Percentiles rank a stretch among this genome's conserved stretches.
phyloP scores from a whole-genome alignment of 2,888 invertebrate genomes.

The Sabellastarte sp. region DNA sequence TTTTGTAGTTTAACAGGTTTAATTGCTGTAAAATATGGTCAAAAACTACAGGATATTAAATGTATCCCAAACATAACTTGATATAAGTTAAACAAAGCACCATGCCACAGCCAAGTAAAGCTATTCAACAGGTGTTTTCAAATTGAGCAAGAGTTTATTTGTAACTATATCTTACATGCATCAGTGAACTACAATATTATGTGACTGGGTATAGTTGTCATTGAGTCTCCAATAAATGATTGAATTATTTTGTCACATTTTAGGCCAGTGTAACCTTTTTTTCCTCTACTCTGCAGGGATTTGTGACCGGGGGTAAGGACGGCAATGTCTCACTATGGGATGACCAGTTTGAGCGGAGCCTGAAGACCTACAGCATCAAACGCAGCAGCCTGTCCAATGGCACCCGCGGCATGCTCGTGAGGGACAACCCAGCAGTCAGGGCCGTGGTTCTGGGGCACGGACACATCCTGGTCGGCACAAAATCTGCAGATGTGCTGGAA shows the following conservation, averaged over 20 bases:
- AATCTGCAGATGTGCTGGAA: constrained; percentile 59
- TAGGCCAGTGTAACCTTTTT: neutral
- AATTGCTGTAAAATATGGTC: too few species aligned
- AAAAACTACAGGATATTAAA: too few species aligned
- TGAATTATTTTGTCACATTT: neutral
- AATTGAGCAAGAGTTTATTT: too few species aligned
- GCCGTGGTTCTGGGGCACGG: constrained; percentile 57
- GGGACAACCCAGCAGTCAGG: constrained; percentile 51
- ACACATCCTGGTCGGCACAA: constrained; percentile 59
- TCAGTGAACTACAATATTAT: too few species aligned
- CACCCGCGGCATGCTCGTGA: constrained; percentile 43
- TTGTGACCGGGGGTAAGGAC: constrained; percentile 61
- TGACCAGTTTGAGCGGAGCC: constrained; percentile 55
- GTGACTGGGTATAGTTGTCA: too few species aligned
- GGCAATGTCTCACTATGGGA: constrained; percentile 60
- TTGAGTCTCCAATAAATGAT: too few species aligned
- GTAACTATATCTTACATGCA: too few species aligned
- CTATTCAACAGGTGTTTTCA: too few species aligned
- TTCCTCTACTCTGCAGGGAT: constrained; percentile 44
- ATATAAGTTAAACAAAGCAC: too few species aligned
- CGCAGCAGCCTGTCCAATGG: constrained; percentile 44
- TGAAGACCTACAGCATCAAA: constrained; percentile 57
- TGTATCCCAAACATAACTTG: too few species aligned
- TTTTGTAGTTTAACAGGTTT: too few species aligned
- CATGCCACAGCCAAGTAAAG: too few species aligned